phyloP scores from a whole-genome alignment of 1,140 invertebrate genomes.

The Drosophila rufa region DNA sequence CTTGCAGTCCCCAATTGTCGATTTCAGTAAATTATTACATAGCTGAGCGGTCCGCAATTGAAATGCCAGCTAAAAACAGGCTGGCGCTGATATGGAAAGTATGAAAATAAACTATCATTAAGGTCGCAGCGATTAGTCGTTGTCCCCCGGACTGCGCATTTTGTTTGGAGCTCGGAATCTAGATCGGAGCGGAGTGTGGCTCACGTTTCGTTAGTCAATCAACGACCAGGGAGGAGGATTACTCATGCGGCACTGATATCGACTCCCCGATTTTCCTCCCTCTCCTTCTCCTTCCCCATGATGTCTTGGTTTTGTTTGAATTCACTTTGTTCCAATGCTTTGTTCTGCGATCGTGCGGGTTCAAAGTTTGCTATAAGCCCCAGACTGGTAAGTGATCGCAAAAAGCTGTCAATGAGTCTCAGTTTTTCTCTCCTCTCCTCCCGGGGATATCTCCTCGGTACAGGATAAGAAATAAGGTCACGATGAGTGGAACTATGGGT shows the following conservation, averaged over 20 bases:
- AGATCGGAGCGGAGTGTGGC: background rate
- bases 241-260: conserved; percentile 30
- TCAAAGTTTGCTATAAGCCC: conserved; percentile 41
- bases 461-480: background rate
- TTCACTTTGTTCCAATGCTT: conserved; percentile 27
- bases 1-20: background rate
- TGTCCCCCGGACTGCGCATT: conserved; percentile 24
- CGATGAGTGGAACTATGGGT: background rate
- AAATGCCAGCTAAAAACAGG: conserved; percentile 21
- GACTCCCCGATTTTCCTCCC: background rate
- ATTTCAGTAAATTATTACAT: background rate
- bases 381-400: conserved; percentile 10
- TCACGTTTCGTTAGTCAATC: conserved; percentile 27
- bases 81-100: conserved; percentile 20
- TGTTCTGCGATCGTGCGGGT: conserved; percentile 40
- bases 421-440: background rate
- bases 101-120: conserved; percentile 36
- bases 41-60: background rate
- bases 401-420: conserved; percentile 1
- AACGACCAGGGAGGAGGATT: conserved; percentile 15
- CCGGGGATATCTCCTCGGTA: background rate
- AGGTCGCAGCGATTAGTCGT: conserved; percentile 35
- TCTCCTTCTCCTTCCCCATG: no score
- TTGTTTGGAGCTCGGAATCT: background rate
- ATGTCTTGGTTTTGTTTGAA: conserved; percentile 26